Base-by-base conservation (phyloP, 2,113 vertebrate species). In the Actenoides lindsayi region DNA sequence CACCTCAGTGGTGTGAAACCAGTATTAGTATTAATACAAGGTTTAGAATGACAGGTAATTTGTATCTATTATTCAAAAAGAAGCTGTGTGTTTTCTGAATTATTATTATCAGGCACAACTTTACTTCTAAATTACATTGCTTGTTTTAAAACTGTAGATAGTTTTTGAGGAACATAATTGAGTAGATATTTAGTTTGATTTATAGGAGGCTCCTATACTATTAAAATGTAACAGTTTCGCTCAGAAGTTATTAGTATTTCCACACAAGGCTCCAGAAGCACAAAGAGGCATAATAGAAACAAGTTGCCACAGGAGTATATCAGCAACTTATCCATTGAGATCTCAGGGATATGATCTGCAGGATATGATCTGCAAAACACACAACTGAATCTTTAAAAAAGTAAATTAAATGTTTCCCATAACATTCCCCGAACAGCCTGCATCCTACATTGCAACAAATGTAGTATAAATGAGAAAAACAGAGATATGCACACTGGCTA, bases 61-160 rank as follows among this genome's bases (percentile, higher is more conserved):
- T 88, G 65, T 97, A 94, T 94, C 89, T 96, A 87, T 96, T 98
- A 98, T 64, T 95, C 30, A 92, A 92, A 97, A 94, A 96, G 62
- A 95, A 95, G 65, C 51, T 44, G 54, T 59, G 65, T 88, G 71
- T 92, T 95, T 98, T 96, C 67, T 74, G 87, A 94, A 93, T 96
- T 97, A 87, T 87, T 94, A 68, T 79, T 96, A 73, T 91, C 64
- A 80, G 94, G 35, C 91, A 96, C 41, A 91, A 83, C 44, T 60
- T 94, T 80, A 63, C 41, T 93, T 95, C 92, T 94, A 94, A 97
- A 97, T 96, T 93, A 92, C 74, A 76, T 82, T 88, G 85, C 44
- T 89, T 97, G 53, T 95, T 96, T 96, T 95, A 96, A 95, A 96
- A 87, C 42, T 50, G 6, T 87, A 93, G 86, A 93, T 89, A 95